A percentile compares a stretch with the other conserved stretches of the same genome.
Evolutionary conservation across 2,113 vertebrate genomes (phyloP).

Genomic region (Rafetus swinhoei): DNA sequence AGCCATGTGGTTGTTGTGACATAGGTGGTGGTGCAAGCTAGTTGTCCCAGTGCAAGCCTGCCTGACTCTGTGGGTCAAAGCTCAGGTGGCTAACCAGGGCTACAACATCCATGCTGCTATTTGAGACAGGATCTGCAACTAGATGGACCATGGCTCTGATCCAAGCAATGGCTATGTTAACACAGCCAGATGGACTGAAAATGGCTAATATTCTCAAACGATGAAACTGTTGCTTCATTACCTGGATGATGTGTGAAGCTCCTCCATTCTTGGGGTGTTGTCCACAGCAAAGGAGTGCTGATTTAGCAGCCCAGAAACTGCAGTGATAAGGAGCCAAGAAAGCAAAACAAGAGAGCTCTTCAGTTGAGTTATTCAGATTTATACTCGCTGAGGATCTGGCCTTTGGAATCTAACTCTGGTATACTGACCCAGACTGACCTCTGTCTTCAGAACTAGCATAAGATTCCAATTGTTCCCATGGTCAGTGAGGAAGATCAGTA

Average conservation of each 20-base stretch:
- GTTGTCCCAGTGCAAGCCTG: too few relatives aligned
- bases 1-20: too few relatives aligned
- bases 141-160: background rate
- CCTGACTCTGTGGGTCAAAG: too few relatives aligned
- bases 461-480: background rate
- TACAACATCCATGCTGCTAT: too few relatives aligned
- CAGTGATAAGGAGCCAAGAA: background rate
- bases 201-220: background rate
- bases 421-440: too few relatives aligned
- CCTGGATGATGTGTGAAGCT: background rate
- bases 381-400: background rate
- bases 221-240: background rate
- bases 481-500: background rate
- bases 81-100: too few relatives aligned
- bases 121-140: background rate
- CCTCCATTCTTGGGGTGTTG: background rate
- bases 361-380: background rate
- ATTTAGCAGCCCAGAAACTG: background rate
- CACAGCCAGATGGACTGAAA: background rate
- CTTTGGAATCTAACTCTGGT: background rate
- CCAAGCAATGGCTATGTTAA: background rate
- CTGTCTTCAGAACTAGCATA: background rate
- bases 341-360: background rate
- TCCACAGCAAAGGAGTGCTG: background rate
- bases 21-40: too few relatives aligned